Base-by-base conservation (phyloP, 2,888 invertebrate species). In the Drosophila putrida region DNA sequence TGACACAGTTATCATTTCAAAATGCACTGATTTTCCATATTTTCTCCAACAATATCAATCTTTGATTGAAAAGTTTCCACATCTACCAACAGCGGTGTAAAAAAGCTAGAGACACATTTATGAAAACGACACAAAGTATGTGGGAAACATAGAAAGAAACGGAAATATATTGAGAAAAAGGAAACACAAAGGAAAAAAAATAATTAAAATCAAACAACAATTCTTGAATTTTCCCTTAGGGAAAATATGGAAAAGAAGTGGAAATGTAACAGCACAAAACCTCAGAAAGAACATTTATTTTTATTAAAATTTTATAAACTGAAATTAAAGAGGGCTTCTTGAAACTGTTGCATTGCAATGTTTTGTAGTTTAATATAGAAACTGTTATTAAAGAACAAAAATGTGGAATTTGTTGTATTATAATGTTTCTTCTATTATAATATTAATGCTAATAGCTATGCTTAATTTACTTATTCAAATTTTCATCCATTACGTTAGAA, bases 1-100 rank as follows among this genome's bases (percentile, higher is more conserved):
- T 82, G 86, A 68, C 39, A 13, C 50, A 54, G 38, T 49, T 67
- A 39, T 11, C 33, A 27, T n/a, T 38, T 1, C 27, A 62, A 27
- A 60, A 27, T 28, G 31, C 31, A 28, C 1, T n/a, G n/a, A 49
- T 39, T 41, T 27, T 28, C 4, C 27, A 57, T 44, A 35, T 20
- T 11, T 36, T 27, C 11, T 4, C 3, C 6, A 35, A 31, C 10
- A n/a, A 44, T 0, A 31, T 50, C 33, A 33, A 35, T 54, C 41
- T 31, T 54, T 3, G 0, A 8, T n/a, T 54, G 31, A 41, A 20
- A n/a, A 4, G 33, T 33, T 9, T 20, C 5, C n/a, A n/a, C 20
- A 25, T 5, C 8, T 31, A 11, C 25, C n/a, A 41, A 41, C 25
- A 25, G 8, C 8, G 25, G 15, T n/a, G 35, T 15, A 13, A 28